Percentiles rank a stretch among this genome's conserved stretches.
Conservation (phyloP, 2,797 vertebrate species). For the Acanthurus tractus region DNA sequence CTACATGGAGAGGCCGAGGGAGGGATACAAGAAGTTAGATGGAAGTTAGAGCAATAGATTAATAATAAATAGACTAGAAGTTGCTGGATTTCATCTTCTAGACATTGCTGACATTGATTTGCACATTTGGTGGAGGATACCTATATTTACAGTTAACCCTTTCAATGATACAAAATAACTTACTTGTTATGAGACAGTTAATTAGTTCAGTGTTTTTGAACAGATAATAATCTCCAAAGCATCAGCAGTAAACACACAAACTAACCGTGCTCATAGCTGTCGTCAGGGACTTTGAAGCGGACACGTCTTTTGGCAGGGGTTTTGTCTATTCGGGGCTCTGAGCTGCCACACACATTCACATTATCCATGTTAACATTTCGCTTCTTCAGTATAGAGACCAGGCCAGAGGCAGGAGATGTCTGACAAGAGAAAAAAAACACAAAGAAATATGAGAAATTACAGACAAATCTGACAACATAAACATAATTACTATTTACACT, state of each 20-base stretch:
- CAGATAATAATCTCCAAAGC: neutral
- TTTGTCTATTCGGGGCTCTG: slow-evolving; percentile 70
- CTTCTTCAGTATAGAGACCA: slow-evolving; percentile 97
- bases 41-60: neutral
- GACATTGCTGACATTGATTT: neutral
- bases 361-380: slow-evolving; percentile 62
- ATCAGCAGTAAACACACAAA: slow-evolving; percentile 17
- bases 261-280: slow-evolving; percentile 91
- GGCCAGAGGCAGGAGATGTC: slow-evolving; percentile 89
- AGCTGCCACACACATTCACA: slow-evolving; percentile 57
- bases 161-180: too few species aligned
- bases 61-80: neutral
- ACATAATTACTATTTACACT: slow-evolving; percentile 1
- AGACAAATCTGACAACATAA: slow-evolving; percentile 2
- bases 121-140: too few species aligned
- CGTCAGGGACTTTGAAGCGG: slow-evolving; percentile 93
- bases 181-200: too few species aligned
- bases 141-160: too few species aligned
- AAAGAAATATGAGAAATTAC: neutral
- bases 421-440: slow-evolving; percentile 60
- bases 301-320: slow-evolving; percentile 90
- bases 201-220: neutral
- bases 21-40: neutral
- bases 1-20: slow-evolving; percentile 79
- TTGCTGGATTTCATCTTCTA: neutral